phyloP scores from a whole-genome alignment of 2,888 invertebrate species.

The Empis livida region DNA sequence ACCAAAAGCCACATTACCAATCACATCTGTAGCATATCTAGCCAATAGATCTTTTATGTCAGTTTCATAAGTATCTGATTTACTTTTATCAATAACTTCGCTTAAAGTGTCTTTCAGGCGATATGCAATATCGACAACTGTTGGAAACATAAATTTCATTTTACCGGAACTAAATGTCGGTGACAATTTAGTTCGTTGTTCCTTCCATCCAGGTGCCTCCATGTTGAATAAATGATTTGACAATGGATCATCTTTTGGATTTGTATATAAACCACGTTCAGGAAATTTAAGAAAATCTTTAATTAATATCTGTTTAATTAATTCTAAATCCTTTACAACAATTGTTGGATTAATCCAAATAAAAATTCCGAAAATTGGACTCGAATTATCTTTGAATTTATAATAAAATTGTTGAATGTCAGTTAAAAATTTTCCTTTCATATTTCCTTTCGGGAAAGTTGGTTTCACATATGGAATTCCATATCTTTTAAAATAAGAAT shows the following conservation, averaged over 20 bases:
- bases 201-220: slow-evolving; percentile 37
- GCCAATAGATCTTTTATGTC: slow-evolving; percentile 31
- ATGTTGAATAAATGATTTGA: slow-evolving; percentile 30
- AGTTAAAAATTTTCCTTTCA: background rate
- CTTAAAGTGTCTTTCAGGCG: slow-evolving; percentile 11
- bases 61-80: background rate
- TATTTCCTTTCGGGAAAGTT: slow-evolving; percentile 4
- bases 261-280: slow-evolving; percentile 27
- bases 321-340: slow-evolving; percentile 24
- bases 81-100: slow-evolving; percentile 4
- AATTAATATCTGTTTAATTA: slow-evolving; percentile 29
- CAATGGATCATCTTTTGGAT: slow-evolving; percentile 31
- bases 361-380: slow-evolving; percentile 23
- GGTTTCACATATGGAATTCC: slow-evolving; percentile 3
- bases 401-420: slow-evolving; percentile 3
- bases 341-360: slow-evolving; percentile 19
- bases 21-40: slow-evolving; percentile 38
- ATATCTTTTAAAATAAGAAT: background rate
- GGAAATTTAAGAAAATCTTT: slow-evolving; percentile 33
- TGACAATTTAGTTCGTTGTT: slow-evolving; percentile 34
- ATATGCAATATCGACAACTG: slow-evolving; percentile 26
- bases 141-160: slow-evolving; percentile 38
- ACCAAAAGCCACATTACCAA: slow-evolving; percentile 36
- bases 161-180: slow-evolving; percentile 40
- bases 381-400: slow-evolving; percentile 6